Base-by-base conservation (phyloP, 2,113 vertebrate species). In the Castor canadensis region DNA sequence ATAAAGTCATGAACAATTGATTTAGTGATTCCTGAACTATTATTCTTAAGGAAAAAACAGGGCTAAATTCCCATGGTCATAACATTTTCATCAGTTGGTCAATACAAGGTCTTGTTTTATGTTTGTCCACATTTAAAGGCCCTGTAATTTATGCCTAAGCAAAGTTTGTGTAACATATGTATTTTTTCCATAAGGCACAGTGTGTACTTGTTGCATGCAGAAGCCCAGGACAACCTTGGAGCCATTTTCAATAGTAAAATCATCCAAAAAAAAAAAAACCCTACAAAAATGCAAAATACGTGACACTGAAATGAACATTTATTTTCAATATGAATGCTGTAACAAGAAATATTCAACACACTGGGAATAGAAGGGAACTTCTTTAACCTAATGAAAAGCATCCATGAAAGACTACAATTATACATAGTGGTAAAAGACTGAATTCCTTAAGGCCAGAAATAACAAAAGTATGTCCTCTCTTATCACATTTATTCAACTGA, bases 51-150 rank as follows among this genome's bases (percentile, higher is more conserved):
- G 54, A 45, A 84, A 80, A 75, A 71, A 66, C 4, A 88, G 49
- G 17, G 20, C 54, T 81, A 81, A 32, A 64, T 87, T 69, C 76
- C n/a, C 58, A 47, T 80, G 77, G 52, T 76, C 77, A 91, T 16
- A 86, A 80, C 11, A 71, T 95, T 66, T 94, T 76, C 62, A 94
- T 73, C 47, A 84, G 66, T 13, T 84, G 26, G 82, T 84, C 76
- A 79, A 73, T 92, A 77, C 11, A 86, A 17, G 88, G 9, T 43
- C 40, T 95, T 91, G 35, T 71, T 84, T 76, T 89, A 82, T 76
- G 35, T 91, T 9, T 47, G 56, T 88, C 66, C 79, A 11, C 24
- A 22, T 32, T 92, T 72, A 95, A 89, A 89, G 69, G 12, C 47
- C 45, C 64, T n/a, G 22, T 69, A 93, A 84, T 2, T 80, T 58